Conservation (phyloP, 2,113 vertebrate genomes). For the Dicerorhinus sumatrensis region DNA sequence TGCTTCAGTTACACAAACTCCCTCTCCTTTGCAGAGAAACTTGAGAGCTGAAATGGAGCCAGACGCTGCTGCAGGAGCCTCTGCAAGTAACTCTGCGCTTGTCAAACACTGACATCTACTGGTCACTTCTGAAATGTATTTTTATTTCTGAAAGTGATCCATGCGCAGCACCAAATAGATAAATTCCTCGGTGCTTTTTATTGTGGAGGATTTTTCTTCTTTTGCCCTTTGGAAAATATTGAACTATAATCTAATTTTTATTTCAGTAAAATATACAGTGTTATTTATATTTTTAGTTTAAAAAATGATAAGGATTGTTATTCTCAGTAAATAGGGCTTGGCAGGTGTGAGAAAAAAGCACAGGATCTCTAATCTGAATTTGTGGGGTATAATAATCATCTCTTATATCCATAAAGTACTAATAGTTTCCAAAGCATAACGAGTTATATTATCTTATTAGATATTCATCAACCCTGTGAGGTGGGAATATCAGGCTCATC, state of each 20-base stretch:
- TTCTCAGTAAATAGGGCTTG: background rate
- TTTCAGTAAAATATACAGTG: background rate
- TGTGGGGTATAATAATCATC: constrained; percentile 25
- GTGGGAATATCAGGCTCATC: background rate
- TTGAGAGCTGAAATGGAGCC: constrained; percentile 62
- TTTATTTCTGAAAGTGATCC: constrained; percentile 17
- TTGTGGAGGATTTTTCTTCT: constrained; percentile 8
- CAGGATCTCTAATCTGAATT: constrained; percentile 36
- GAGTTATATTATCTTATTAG: background rate
- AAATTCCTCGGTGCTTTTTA: constrained; percentile 5
- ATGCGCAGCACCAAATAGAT: background rate
- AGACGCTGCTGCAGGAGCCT: constrained; percentile 65
- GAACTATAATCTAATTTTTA: constrained; percentile 13
- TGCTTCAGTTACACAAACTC: constrained; percentile 79
- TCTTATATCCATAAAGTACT: constrained; percentile 15
- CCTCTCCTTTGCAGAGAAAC: constrained; percentile 81
- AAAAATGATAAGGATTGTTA: background rate
- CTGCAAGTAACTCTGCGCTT: constrained; percentile 60
- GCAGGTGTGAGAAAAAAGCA: background rate
- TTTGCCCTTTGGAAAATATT: constrained; percentile 51
- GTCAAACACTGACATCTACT: constrained; percentile 91
- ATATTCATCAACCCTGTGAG: constrained; percentile 26
- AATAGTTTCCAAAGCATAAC: constrained; percentile 13
- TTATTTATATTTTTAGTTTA: background rate
- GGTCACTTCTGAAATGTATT: constrained; percentile 57